A percentile compares a stretch with the other conserved stretches of the same genome.
Evolutionary conservation across 2,113 vertebrate species (phyloP).

Genomic region (Anarhynchus alexandrinus): DNA sequence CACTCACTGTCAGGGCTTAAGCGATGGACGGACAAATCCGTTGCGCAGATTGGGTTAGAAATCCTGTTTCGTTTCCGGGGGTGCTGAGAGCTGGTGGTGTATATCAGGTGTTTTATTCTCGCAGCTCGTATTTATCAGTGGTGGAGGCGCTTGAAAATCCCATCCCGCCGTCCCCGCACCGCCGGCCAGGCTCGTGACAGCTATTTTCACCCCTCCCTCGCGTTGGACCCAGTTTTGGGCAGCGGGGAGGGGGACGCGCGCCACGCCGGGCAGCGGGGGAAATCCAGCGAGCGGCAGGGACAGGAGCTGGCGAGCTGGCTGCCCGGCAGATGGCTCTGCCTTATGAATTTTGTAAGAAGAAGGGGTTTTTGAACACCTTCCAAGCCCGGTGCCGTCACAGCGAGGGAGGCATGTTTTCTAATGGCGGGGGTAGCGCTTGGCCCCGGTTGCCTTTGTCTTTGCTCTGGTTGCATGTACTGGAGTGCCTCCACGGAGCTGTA

Average conservation of each 20-base stretch:
- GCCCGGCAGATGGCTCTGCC: slow-evolving; percentile 29
- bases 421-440: background rate
- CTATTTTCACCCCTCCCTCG: background rate
- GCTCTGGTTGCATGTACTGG: background rate
- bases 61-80: background rate
- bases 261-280: background rate
- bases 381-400: background rate
- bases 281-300: background rate
- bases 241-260: background rate
- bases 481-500: background rate
- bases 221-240: background rate
- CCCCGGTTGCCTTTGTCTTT: background rate
- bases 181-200: background rate
- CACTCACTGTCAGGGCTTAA: background rate
- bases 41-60: background rate
- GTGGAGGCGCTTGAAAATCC: background rate
- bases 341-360: background rate
- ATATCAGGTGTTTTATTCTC: background rate
- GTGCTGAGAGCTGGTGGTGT: background rate
- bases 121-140: accelerated
- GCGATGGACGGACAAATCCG: background rate
- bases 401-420: background rate
- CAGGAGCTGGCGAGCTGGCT: background rate
- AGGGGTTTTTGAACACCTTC: background rate
- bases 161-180: accelerated